Conservation (phyloP, 2,888 invertebrate genomes). For the Troides oblongomaculatus region DNA sequence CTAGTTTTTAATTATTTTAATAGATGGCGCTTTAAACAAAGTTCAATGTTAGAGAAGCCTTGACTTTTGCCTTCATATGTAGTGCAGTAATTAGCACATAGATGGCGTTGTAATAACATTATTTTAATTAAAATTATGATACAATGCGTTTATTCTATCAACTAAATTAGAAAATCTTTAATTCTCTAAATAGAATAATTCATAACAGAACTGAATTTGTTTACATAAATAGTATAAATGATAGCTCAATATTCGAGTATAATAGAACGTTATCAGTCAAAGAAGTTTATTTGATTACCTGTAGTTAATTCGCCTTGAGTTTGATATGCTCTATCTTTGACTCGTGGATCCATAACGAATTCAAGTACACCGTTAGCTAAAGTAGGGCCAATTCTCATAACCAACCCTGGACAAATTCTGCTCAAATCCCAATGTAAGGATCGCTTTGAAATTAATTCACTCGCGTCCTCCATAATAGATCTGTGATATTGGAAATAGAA, state of each 20-base stretch:
- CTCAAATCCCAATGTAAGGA: constrained; percentile 88
- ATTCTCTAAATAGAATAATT: background rate
- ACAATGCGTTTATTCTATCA: background rate
- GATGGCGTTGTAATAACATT: constrained; percentile 48
- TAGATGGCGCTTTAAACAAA: constrained; percentile 52
- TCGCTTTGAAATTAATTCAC: constrained; percentile 84
- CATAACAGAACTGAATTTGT: background rate
- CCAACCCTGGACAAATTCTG: constrained; percentile 86
- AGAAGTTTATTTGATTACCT: constrained; percentile 65
- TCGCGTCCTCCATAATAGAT: constrained; percentile 84
- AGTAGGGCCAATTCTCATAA: constrained; percentile 87
- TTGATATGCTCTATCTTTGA: constrained; percentile 76
- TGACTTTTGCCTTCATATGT: constrained; percentile 29
- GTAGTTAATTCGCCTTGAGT: constrained; percentile 81
- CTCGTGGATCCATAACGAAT: constrained; percentile 84
- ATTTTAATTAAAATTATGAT: background rate
- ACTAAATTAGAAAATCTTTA: background rate
- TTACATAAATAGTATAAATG: background rate
- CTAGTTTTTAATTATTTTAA: background rate
- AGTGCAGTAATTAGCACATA: constrained; percentile 40
- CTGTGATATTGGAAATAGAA: constrained; percentile 42
- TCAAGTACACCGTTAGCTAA: constrained; percentile 86
- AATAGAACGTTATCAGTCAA: no score
- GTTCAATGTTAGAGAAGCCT: constrained; percentile 47
- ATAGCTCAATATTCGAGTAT: no score